A percentile compares a stretch with the other conserved stretches of the same genome.
Conservation (phyloP, 1,140 invertebrate genomes). For the Pseudomyrmex cubaensis region DNA sequence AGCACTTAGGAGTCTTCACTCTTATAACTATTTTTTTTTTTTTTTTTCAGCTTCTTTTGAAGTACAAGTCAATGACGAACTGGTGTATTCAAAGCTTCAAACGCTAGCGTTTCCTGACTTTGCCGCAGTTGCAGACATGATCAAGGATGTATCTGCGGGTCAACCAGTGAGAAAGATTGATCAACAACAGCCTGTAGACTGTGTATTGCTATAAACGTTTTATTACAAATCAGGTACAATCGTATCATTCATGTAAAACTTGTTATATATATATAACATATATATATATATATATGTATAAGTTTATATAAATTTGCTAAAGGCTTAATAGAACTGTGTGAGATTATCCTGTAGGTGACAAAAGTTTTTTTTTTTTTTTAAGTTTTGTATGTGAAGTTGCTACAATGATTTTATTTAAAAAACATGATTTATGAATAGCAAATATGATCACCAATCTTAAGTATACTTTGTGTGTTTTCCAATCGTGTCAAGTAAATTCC, state of each 20-base stretch:
- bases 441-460: constrained; percentile 78
- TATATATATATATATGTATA: background rate
- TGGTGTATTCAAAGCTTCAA: constrained; percentile 89
- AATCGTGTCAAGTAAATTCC: constrained; percentile 89
- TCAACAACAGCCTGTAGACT: constrained; percentile 86
- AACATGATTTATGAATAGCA: constrained; percentile 12
- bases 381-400: background rate
- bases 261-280: background rate
- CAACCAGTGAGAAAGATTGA: constrained; percentile 83
- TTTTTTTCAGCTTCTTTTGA: constrained; percentile 88
- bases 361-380: background rate
- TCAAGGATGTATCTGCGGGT: constrained; percentile 85
- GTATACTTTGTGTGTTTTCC: constrained; percentile 55
- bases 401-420: constrained; percentile 7
- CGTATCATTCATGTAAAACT: background rate
- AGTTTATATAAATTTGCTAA: background rate
- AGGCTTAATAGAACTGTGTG: background rate
- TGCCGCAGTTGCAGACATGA: constrained; percentile 86
- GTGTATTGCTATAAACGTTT: constrained; percentile 82
- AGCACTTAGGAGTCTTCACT: background rate
- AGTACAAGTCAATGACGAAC: constrained; percentile 87
- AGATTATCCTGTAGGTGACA: background rate
- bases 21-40: constrained; percentile 85
- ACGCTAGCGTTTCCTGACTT: constrained; percentile 88
- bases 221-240: constrained; percentile 33